A percentile compares a stretch with the other conserved stretches of the same genome.
Evolutionary conservation across 2,888 invertebrate genomes (phyloP).

Genomic region (Saturnia pavonia): DNA sequence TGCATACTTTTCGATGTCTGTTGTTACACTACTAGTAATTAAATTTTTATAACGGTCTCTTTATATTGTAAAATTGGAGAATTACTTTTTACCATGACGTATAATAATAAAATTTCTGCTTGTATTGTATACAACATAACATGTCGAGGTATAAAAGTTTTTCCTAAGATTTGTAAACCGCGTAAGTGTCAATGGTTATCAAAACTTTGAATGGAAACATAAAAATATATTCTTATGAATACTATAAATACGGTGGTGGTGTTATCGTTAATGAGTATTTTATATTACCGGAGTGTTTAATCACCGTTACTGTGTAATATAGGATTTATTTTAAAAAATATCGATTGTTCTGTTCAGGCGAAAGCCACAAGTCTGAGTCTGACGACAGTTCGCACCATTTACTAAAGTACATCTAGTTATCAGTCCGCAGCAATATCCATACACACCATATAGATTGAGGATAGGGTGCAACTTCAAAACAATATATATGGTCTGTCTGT

Average conservation of each 20-base stretch:
- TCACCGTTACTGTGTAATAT: background rate
- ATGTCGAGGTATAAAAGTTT: background rate
- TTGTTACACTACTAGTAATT: background rate
- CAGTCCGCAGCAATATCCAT: background rate
- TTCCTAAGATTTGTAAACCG: background rate
- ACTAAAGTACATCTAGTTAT: background rate
- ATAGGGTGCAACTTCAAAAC: background rate
- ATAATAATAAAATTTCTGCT: background rate
- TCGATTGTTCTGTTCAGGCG: background rate
- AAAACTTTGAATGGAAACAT: background rate
- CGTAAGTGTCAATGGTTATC: background rate
- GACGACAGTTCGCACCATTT: background rate
- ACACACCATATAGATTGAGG: background rate
- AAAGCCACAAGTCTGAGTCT: background rate
- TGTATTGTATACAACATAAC: background rate
- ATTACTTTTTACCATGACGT: background rate
- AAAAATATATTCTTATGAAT: too few relatives aligned
- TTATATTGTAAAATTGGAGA: background rate
- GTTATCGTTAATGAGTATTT: too few relatives aligned
- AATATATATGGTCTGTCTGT: conserved; percentile 1
- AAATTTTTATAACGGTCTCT: background rate
- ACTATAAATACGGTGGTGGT: too few relatives aligned
- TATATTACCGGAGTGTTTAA: too few relatives aligned
- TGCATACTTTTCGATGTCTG: conserved; percentile 38
- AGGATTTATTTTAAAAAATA: background rate